Conservation (phyloP, 2,797 vertebrate genomes). For the Acanthornis magna region DNA sequence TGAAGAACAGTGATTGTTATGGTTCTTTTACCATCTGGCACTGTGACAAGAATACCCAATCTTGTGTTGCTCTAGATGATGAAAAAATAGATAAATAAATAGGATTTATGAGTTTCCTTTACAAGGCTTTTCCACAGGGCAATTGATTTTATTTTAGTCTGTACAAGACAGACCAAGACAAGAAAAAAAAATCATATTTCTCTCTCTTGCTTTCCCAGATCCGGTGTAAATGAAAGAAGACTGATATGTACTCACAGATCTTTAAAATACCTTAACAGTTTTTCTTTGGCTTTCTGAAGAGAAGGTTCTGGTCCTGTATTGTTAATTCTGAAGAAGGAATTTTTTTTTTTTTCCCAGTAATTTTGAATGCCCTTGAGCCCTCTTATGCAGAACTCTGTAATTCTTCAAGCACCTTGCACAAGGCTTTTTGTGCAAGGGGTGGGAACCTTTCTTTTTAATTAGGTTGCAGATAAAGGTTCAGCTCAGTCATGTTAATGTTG, state of each 20-base stretch:
- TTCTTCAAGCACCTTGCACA: background rate
- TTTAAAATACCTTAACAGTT: background rate
- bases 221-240: background rate
- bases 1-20: background rate
- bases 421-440: background rate
- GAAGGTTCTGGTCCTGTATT: background rate
- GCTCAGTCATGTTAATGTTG: background rate
- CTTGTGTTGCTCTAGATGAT: slow-evolving; percentile 9
- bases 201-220: background rate
- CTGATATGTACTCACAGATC: background rate
- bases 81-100: slow-evolving; percentile 57
- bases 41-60: background rate
- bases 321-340: background rate
- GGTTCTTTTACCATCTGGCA: slow-evolving; percentile 19
- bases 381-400: background rate
- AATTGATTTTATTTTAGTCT: slow-evolving; percentile 48
- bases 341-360: background rate
- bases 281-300: background rate
- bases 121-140: slow-evolving; percentile 11
- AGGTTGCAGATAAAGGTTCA: background rate
- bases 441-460: background rate
- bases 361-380: background rate
- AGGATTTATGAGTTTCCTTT: slow-evolving; percentile 46
- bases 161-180: background rate
- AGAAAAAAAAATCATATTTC: background rate